Evolutionary conservation across 2,113 vertebrate species (phyloP).

Genomic region (cat (Felis catus)): DNA sequence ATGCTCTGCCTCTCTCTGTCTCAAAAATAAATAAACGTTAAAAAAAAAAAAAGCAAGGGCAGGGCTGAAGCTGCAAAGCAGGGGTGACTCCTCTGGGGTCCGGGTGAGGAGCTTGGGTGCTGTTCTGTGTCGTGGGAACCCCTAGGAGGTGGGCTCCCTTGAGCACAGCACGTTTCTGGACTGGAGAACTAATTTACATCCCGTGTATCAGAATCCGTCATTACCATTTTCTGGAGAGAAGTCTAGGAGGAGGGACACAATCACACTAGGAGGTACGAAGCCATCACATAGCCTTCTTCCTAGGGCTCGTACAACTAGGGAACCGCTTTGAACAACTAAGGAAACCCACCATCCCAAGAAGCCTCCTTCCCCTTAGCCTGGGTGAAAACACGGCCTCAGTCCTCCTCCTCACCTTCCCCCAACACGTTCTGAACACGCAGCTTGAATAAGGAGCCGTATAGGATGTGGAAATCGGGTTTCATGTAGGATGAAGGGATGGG

Average conservation of each 20-base stretch:
- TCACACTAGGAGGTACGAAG: neutral
- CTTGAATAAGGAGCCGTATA: neutral
- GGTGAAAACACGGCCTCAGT: neutral
- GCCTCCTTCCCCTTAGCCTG: neutral
- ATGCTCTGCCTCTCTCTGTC: too few relatives aligned
- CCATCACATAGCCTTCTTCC: neutral
- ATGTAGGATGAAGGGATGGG: neutral
- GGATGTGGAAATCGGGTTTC: neutral
- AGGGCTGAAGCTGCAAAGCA: neutral
- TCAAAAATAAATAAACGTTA: too few relatives aligned
- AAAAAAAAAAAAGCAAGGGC: neutral
- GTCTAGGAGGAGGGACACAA: neutral
- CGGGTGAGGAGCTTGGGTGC: neutral
- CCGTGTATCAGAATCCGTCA: neutral
- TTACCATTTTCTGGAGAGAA: neutral
- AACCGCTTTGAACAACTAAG: neutral
- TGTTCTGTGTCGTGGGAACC: neutral
- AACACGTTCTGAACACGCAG: neutral
- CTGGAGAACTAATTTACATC: neutral
- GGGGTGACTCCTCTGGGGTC: neutral
- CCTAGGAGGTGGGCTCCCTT: neutral
- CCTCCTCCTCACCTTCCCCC: neutral
- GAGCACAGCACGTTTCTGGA: neutral
- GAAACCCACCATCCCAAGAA: neutral
- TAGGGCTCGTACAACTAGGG: neutral